phyloP scores from a whole-genome alignment of 2,888 invertebrate genomes.

The Ditula angustiorana region DNA sequence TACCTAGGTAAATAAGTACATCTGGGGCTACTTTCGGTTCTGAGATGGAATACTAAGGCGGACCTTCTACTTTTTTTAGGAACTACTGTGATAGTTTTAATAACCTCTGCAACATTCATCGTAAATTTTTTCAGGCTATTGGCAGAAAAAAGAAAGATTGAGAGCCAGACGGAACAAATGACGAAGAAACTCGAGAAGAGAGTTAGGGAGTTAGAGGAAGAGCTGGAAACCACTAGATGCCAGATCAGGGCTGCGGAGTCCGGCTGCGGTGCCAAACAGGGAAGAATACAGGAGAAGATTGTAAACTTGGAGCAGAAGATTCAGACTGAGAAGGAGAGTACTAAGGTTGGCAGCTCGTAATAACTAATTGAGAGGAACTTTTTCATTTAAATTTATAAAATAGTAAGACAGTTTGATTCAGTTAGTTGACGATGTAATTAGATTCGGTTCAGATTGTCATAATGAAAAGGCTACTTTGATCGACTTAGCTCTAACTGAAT shows the following conservation, averaged over 20 bases:
- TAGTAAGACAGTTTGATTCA: too few relatives aligned
- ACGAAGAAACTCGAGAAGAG: slow-evolving; percentile 56
- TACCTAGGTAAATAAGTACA: too few relatives aligned
- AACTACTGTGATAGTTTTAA: too few relatives aligned
- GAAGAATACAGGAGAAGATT: slow-evolving; percentile 65
- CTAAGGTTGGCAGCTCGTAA: slow-evolving; percentile 50
- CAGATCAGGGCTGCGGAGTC: slow-evolving; percentile 60
- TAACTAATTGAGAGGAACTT: too few relatives aligned
- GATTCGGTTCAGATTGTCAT: too few relatives aligned
- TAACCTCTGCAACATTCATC: neutral
- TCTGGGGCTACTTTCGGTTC: too few relatives aligned
- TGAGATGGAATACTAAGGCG: too few relatives aligned
- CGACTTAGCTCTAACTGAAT: too few relatives aligned
- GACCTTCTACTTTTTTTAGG: too few relatives aligned
- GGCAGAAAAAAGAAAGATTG: slow-evolving; percentile 66
- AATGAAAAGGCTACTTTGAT: too few relatives aligned
- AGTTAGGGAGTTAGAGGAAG: slow-evolving; percentile 64
- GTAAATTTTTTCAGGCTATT: slow-evolving; percentile 62
- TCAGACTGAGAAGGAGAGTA: slow-evolving; percentile 56
- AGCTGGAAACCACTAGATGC: slow-evolving; percentile 63
- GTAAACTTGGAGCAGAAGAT: slow-evolving; percentile 62
- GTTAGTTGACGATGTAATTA: too few relatives aligned
- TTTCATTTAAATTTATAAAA: too few relatives aligned
- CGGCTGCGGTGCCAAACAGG: slow-evolving; percentile 63
- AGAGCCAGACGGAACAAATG: slow-evolving; percentile 55